Evolutionary conservation across 2,797 vertebrate genomes (phyloP).

Genomic region (Chaunax sp.): DNA sequence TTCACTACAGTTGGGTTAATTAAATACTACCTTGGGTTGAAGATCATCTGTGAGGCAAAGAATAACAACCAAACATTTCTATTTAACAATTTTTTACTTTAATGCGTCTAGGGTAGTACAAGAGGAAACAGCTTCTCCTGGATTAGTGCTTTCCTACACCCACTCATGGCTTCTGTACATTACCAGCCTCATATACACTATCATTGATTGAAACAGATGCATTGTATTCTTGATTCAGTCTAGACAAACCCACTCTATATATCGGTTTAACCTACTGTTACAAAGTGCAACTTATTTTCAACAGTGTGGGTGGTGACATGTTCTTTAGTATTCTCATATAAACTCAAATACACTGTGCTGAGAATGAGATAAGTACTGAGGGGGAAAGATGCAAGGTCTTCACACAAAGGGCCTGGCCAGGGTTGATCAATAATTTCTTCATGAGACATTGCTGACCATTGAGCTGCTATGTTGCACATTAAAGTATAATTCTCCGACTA

Average conservation of each 20-base stretch:
- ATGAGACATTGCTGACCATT: not conserved
- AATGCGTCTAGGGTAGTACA: not conserved
- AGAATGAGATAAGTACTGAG: not conserved
- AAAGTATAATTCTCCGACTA: no score
- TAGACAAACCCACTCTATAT: conserved; percentile 5
- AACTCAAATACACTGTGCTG: not conserved
- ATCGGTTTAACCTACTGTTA: conserved; percentile 26
- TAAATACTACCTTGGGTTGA: conserved; percentile 5
- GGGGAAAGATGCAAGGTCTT: no score
- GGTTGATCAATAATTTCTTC: not conserved
- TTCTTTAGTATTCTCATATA: not conserved
- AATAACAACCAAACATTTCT: not conserved
- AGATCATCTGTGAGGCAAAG: conserved; percentile 22
- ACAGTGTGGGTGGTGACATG: not conserved
- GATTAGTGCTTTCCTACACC: conserved; percentile 21
- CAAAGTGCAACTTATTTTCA: conserved; percentile 14
- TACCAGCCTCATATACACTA: not conserved
- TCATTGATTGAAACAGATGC: conserved; percentile 16
- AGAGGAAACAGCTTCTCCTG: not conserved
- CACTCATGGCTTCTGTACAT: conserved; percentile 20
- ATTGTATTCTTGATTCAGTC: conserved; percentile 10
- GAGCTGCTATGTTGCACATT: not conserved
- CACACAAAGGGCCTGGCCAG: no score
- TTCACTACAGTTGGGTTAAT: conserved; percentile 27
- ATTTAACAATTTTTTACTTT: conserved; percentile 22